Base-by-base conservation (phyloP, 2,888 invertebrate genomes). In the Diarsia dahlii region DNA sequence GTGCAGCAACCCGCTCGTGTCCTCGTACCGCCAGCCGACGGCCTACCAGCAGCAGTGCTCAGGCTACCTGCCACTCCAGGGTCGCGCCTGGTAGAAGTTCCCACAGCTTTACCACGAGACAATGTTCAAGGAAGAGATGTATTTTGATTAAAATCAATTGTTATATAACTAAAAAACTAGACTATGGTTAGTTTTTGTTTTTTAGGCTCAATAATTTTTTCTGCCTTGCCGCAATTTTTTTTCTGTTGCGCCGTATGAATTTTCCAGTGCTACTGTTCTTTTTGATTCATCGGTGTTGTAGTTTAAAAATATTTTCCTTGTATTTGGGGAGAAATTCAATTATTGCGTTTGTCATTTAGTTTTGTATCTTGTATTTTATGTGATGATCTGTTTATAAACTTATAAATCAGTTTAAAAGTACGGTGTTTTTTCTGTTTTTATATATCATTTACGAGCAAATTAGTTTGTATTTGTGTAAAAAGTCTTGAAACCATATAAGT, bases 1-100 rank as follows among this genome's bases (percentile, higher is more conserved):
- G 87, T 97, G 95, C 94, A 94, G 93, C 94, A 97, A 95, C 94
- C 96, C 97, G 68, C 97, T 97, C 84, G 97, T 97, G 73, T 97
- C 97, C 69, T 94, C 95, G 23, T 98, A 97, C 95, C 97, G 97
- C 87, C 98, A 98, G 93, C 98, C 98, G 88, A 97, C 98, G 89
- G 98, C 98, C 87, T 97, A 97, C 96, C 98, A 98, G 93, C 98
- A 98, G 93, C 98, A 98, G 94, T 98, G 98, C 97, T 97, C 98
- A 78, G 98, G 98, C 77, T 98, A 98, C 93, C 97, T 99, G 88
- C 98, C 98, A 88, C 97, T 98, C 78, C 98, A 98, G 95, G 98
- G 98, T 87, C 96, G 98, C 95, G 98, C 98, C 93, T 99, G 99
- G 98, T 99, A 98, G 98, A 97, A 97, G 93, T 97, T 95, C 97